Evolutionary conservation across 2,113 vertebrate species (phyloP).

Genomic region (Rhinoderma darwinii): DNA sequence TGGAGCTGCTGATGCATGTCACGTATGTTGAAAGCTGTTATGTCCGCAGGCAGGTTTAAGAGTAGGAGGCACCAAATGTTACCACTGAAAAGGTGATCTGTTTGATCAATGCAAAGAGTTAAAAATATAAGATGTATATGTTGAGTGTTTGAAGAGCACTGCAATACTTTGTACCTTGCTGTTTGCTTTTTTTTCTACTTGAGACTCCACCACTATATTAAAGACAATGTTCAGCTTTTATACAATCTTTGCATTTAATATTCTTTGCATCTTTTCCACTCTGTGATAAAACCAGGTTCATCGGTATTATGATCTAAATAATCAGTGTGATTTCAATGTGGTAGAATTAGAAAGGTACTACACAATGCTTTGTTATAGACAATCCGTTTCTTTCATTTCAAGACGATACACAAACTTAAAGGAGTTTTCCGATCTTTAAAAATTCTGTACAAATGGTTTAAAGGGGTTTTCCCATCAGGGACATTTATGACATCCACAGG

Average conservation of each 20-base stretch:
- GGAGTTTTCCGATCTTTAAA: no score
- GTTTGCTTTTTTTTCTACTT: conserved; percentile 29
- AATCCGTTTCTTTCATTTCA: no score
- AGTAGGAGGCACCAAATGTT: not conserved
- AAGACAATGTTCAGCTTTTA: conserved; percentile 33
- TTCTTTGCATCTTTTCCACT: conserved; percentile 9
- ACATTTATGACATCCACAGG: no score
- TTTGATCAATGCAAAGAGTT: conserved; percentile 11
- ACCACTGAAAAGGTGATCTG: not conserved
- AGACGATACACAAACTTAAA: no score
- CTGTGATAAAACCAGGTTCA: not conserved
- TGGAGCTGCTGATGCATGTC: not conserved
- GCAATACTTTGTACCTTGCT: conserved; percentile 35
- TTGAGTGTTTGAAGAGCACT: conserved; percentile 11
- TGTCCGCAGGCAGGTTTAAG: not conserved
- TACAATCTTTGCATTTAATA: conserved; percentile 23
- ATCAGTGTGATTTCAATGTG: not conserved
- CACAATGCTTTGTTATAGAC: no score
- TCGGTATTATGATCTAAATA: not conserved
- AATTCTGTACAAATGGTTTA: no score
- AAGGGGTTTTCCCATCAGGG: no score
- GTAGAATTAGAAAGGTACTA: not conserved
- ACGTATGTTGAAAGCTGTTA: not conserved
- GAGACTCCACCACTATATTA: conserved; percentile 33
- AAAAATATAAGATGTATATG: conserved; percentile 18